Base-by-base conservation (phyloP, 2,888 invertebrate species). In the Euphydryas editha region DNA sequence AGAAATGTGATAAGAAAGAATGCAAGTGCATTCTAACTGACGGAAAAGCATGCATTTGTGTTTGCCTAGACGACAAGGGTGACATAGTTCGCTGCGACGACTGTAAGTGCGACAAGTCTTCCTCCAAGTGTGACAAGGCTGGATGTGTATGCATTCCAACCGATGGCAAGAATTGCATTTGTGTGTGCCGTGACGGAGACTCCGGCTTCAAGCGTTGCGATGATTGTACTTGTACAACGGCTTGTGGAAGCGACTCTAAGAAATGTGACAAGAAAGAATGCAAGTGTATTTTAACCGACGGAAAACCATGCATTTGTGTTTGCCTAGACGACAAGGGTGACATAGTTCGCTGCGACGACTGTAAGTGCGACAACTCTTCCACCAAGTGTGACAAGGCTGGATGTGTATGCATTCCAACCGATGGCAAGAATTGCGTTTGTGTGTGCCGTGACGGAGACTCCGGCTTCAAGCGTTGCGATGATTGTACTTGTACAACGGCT, bases 261-360 rank as follows among this genome's bases (percentile, higher is more conserved):
- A 46, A 18, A 10, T 47, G 47, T 20, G 47, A 47, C 20, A 21
- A 51, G 24, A n/a, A n/a, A 4, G n/a, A n/a, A 5, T 51, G 51
- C 24, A 24, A 51, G n/a, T 51, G 51, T n/a, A 51, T 51, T 11
- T 13, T n/a, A 7, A 51, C 30, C 24, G 51, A 51, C 8, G 51
- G 51, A 21, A 51, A 51, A 2, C 24, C 21, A 0, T 24, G 51
- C n/a, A 21, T 51, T 30, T 51, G 51, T 24, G 51, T 51, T 24
- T 30, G 21, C n/a, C 15, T 51, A 24, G 30, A 51, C 7, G 7
- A 24, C 6, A 51, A n/a, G n/a, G 30, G 51, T 1, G n/a, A 51
- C n/a, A n/a, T 51, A 4, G n/a, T 51, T 51, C 51, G 51, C n/a
- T 51, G 51, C 15, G 51, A 51, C n/a, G 51, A 51, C 51, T 51